Percentiles rank a stretch among this genome's conserved stretches.
Evolutionary conservation across 2,888 invertebrate genomes (phyloP).

Genomic region (Cephus rjabovi): DNA sequence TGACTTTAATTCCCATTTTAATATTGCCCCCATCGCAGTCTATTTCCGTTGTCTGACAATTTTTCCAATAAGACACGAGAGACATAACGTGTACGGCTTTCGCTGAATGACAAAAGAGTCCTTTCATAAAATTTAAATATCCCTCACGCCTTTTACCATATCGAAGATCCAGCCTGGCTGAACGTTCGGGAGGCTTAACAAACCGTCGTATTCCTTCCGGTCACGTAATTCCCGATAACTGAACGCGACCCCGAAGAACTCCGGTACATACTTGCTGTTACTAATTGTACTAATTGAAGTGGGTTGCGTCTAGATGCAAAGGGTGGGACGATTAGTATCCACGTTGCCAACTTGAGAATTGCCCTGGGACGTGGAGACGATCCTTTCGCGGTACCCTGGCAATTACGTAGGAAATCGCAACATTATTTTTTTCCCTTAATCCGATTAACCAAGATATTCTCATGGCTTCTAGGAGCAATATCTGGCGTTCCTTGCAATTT

Average conservation of each 20-base stretch:
- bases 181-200: neutral
- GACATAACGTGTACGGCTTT: too few species aligned
- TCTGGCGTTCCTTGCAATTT: neutral
- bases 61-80: neutral
- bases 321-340: neutral
- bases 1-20: neutral
- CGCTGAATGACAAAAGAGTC: neutral
- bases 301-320: neutral
- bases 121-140: neutral
- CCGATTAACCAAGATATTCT: neutral
- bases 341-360: neutral
- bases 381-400: neutral
- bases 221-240: neutral
- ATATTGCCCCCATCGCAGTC: neutral
- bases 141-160: neutral
- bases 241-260: neutral
- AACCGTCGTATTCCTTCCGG: neutral
- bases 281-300: slow-evolving; percentile 2
- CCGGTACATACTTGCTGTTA: neutral
- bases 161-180: neutral
- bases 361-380: neutral
- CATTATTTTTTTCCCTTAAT: neutral
- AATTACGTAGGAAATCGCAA: neutral
- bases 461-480: neutral
- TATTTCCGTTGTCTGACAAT: neutral